A percentile compares a stretch with the other conserved stretches of the same genome.
Evolutionary conservation across 2,113 vertebrate species (phyloP).

Genomic region (Ammospiza caudacuta): DNA sequence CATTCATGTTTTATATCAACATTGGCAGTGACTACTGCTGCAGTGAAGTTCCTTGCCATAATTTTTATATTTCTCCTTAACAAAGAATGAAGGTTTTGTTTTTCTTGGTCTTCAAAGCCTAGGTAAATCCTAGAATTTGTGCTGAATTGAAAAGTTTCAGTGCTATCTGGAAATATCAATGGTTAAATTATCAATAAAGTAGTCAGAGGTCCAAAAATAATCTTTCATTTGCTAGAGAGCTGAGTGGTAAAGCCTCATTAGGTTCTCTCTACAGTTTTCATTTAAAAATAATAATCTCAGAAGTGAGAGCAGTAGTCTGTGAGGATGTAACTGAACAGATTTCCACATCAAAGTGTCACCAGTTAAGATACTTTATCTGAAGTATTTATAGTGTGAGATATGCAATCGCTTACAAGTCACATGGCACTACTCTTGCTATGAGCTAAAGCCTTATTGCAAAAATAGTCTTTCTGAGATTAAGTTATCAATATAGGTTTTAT

Average conservation of each 20-base stretch:
- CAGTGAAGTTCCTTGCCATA: background rate
- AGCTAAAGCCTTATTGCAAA: background rate
- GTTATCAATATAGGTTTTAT: background rate
- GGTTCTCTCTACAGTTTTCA: background rate
- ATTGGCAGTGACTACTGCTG: background rate
- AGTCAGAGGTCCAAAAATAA: background rate
- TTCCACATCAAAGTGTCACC: slow-evolving; percentile 41
- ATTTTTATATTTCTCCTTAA: background rate
- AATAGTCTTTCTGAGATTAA: background rate
- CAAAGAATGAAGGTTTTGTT: background rate
- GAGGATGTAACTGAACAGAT: background rate
- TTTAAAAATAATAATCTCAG: background rate
- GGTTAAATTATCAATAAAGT: slow-evolving; percentile 23
- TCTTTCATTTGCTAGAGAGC: slow-evolving; percentile 8
- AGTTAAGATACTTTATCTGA: slow-evolving; percentile 12
- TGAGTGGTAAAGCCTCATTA: background rate
- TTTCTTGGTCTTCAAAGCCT: background rate
- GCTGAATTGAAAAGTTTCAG: background rate
- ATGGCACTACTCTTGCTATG: background rate
- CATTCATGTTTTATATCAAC: background rate
- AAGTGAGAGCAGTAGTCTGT: background rate
- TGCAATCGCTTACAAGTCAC: slow-evolving; percentile 23
- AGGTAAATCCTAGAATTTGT: background rate
- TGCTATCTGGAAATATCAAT: slow-evolving; percentile 19
- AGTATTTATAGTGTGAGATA: background rate